These are phyloP conservation scores for Trichomycterus rosablanca DNA, from an alignment of 2,113 vertebrate species.

Conservation along the genomic window DNA sequence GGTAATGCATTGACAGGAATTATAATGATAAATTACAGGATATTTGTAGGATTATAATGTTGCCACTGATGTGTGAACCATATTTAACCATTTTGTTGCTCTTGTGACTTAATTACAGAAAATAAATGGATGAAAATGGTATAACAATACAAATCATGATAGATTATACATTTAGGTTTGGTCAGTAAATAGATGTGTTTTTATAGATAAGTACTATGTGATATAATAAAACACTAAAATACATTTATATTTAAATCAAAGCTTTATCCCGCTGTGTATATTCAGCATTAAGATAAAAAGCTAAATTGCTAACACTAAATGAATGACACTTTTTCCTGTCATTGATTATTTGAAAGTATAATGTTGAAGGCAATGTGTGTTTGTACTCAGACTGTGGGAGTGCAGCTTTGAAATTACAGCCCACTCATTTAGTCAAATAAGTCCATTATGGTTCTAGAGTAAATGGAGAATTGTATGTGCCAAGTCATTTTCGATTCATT, in stretches of 20 bases:
- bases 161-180: too few relatives aligned
- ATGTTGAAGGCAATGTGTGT: conserved; percentile 9
- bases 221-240: too few relatives aligned
- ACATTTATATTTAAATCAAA: neutral
- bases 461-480: conserved; percentile 3
- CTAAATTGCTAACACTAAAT: neutral
- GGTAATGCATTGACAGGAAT: too few relatives aligned
- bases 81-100: too few relatives aligned
- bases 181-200: too few relatives aligned
- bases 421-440: conserved; percentile 25
- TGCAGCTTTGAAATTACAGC: conserved; percentile 23
- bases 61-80: too few relatives aligned
- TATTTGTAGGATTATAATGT: too few relatives aligned
- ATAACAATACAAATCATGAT: too few relatives aligned
- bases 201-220: too few relatives aligned
- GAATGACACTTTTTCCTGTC: neutral
- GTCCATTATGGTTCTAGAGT: conserved; percentile 16
- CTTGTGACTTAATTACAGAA: too few relatives aligned
- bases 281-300: neutral
- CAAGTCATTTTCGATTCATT: conserved; percentile 17
- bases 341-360: conserved; percentile 32
- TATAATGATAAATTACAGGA: too few relatives aligned
- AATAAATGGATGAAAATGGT: too few relatives aligned
- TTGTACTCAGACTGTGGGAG: conserved; percentile 18
- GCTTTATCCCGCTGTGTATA: neutral